Conservation (phyloP, 1,140 invertebrate genomes). For the Drosophila equinoxialis region DNA sequence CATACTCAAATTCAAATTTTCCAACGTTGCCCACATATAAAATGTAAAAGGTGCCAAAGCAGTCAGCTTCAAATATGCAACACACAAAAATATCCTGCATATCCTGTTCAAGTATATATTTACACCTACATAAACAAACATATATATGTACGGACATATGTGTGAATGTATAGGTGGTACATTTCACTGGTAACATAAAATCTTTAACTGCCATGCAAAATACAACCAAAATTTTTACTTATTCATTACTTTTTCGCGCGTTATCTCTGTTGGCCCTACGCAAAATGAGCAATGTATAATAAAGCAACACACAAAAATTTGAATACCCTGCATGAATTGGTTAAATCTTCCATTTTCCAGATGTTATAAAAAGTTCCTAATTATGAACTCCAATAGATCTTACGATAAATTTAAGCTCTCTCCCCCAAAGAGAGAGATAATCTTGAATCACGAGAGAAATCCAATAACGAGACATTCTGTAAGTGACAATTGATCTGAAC, state of each 20-base stretch:
- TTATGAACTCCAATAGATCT: too few species aligned
- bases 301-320: neutral
- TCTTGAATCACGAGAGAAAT: too few species aligned
- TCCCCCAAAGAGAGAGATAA: too few species aligned
- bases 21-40: slow-evolving; percentile 49
- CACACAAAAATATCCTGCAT: slow-evolving; percentile 30
- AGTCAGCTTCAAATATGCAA: slow-evolving; percentile 58
- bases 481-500: too few species aligned
- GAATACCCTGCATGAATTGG: too few species aligned
- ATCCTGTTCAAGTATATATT: slow-evolving; percentile 37
- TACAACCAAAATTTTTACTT: slow-evolving; percentile 54
- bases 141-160: neutral
- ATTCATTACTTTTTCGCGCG: slow-evolving; percentile 70
- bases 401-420: too few species aligned
- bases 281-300: slow-evolving; percentile 6
- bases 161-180: neutral
- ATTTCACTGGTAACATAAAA: slow-evolving; percentile 39
- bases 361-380: too few species aligned
- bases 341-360: too few species aligned
- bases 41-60: slow-evolving; percentile 69
- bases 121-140: neutral
- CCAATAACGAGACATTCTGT: too few species aligned
- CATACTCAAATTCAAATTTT: slow-evolving; percentile 64
- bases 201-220: slow-evolving; percentile 53
- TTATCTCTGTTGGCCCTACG: slow-evolving; percentile 28